Percentiles rank a stretch among this genome's conserved stretches.
Evolutionary conservation across 2,888 invertebrate genomes (phyloP).

Genomic region (Ephialtes manifestator): DNA sequence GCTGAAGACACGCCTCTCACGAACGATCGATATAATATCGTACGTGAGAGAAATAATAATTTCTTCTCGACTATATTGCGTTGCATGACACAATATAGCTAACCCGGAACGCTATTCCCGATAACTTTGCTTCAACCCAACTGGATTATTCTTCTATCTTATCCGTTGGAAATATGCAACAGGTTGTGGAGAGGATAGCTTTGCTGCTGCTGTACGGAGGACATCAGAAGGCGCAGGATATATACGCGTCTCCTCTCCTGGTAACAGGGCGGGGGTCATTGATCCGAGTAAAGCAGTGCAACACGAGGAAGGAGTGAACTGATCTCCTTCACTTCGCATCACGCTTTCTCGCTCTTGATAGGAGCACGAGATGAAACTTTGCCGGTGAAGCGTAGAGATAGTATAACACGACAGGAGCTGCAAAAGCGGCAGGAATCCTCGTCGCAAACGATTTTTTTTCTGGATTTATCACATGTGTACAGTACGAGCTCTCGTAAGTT

Average conservation of each 20-base stretch:
- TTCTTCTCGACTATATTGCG: constrained; percentile 32
- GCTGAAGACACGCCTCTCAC: constrained; percentile 13
- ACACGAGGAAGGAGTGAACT: background rate
- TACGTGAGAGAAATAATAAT: constrained; percentile 54
- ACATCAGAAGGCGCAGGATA: constrained; percentile 9
- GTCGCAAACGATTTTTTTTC: background rate
- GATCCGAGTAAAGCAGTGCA: constrained; percentile 27
- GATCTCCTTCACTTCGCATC: background rate
- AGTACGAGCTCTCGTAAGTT: background rate
- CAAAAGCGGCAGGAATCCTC: background rate
- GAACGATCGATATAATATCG: constrained; percentile 53
- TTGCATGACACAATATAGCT: background rate
- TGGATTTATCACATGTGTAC: background rate
- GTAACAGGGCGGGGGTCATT: constrained; percentile 55
- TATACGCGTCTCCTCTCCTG: constrained; percentile 18
- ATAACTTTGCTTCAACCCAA: background rate
- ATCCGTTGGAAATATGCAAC: constrained; percentile 14
- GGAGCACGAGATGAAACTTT: constrained; percentile 13
- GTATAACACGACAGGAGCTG: background rate
- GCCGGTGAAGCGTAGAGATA: background rate
- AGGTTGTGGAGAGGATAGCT: constrained; percentile 5
- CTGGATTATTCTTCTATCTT: constrained; percentile 5
- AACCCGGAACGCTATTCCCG: background rate
- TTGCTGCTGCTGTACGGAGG: background rate
- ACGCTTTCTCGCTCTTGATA: constrained; percentile 11